A percentile compares a stretch with the other conserved stretches of the same genome.
Conservation (phyloP, 1,140 invertebrate genomes). For the Brachionus sp. region DNA sequence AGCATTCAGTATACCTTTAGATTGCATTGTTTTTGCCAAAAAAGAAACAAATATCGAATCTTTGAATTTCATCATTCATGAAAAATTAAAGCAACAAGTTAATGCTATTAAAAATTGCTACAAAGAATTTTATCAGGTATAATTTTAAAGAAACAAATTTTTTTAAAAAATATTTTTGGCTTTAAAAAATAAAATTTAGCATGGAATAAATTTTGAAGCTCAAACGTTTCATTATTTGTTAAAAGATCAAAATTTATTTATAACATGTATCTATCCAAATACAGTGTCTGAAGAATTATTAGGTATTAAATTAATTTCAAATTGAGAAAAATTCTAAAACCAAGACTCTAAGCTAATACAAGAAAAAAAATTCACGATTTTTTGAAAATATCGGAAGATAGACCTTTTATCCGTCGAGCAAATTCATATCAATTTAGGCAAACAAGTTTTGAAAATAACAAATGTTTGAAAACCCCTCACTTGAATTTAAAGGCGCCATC, state of each 20-base stretch:
- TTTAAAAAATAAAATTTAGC: no score
- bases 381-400: neutral
- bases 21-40: neutral
- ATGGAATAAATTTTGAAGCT: neutral
- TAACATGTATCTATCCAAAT: slow-evolving; percentile 39
- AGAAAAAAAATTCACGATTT: slow-evolving; percentile 18
- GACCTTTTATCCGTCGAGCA: neutral
- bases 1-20: slow-evolving; percentile 32
- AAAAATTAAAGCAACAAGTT: neutral
- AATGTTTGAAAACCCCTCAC: slow-evolving; percentile 21
- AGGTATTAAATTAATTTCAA: neutral
- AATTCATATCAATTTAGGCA: neutral
- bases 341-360: neutral
- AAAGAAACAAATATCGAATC: neutral
- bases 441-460: neutral
- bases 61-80: neutral
- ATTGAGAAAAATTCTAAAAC: neutral
- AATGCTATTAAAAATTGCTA: slow-evolving; percentile 29
- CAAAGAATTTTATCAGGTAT: slow-evolving; percentile 15
- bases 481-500: neutral
- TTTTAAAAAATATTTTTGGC: neutral
- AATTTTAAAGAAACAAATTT: neutral
- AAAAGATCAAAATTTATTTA: neutral
- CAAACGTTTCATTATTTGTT: slow-evolving; percentile 14
- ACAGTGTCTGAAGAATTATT: neutral